Evolutionary conservation across 2,888 invertebrate genomes (phyloP), one percentile per base, ranked within the genome.

Genomic region (Pheosia gnoma): DNA sequence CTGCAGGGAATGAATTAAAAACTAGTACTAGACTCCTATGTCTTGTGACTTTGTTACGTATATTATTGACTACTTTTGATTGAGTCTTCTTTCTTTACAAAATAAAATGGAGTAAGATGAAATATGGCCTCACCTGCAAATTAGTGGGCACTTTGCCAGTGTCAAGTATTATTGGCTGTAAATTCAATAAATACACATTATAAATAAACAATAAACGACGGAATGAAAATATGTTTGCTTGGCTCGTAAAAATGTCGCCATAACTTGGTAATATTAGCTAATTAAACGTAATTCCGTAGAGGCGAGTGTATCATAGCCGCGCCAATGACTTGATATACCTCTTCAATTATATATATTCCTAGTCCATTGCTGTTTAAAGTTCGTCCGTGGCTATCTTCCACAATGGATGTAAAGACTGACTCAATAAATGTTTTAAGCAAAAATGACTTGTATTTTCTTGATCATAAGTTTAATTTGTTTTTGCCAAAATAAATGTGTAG

Each of bases 321-420:
- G 61, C 72, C 60, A 74, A 63, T 61, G 67, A 79, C 59, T 62
- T 61, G 57, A 52, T 62, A 63, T 57, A 72, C 66, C 81, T 81
- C 78, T 70, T 72, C 58, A 36, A 72, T 71, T 70, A 70, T 82
- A 83, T 91, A 80, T 60, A 63, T 80, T 84, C 90, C 90, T 90
- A 85, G 91, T 90, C 89, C 70, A 82, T 86, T 76, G 88, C 82
- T 89, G 89, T 82, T 75, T 78, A 81, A 79, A 87, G 89, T 84
- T 89, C 81, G 81, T 78, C 77, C 85, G 86, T 86, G 78, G 80
- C 76, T 78, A 75, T 78, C 74, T 77, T 81, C 77, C 75, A 72
- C 71, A 65, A 66, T 67, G 77, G 68, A 77, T 68, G 60, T 62
- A 52, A 60, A 60, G 56, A 58, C 60, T 62, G 59, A 58, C 51